Conservation (phyloP, 2,113 vertebrate genomes). For the Noturus placidus region DNA sequence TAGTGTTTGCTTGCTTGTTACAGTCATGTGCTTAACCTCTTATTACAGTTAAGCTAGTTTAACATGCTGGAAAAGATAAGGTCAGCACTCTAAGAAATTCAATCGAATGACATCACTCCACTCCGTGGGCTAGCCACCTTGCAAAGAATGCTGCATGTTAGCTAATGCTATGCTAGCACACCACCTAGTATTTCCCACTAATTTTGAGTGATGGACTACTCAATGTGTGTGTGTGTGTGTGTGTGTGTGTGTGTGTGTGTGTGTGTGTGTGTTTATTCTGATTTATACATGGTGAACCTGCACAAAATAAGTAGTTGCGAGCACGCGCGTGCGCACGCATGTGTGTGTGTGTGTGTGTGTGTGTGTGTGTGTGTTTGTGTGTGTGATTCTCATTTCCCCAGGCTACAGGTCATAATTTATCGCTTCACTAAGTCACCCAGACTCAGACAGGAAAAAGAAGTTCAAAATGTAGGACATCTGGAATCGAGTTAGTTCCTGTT, state of each 20-base stretch:
- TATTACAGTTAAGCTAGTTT: no score
- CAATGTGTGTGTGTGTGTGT: neutral
- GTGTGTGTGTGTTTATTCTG: neutral
- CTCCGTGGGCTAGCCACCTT: neutral
- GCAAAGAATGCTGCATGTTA: neutral
- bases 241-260: neutral
- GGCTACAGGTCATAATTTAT: neutral
- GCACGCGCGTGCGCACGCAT: conserved; percentile 9
- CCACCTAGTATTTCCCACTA: no score
- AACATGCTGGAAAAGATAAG: neutral
- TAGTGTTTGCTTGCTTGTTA: neutral
- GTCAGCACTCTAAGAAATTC: neutral
- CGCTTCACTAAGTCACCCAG: conserved; percentile 7
- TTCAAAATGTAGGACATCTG: no score
- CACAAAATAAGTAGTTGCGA: neutral
- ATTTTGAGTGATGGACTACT: neutral
- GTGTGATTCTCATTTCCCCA: conserved; percentile 9
- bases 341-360: neutral
- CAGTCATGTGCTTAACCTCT: neutral
- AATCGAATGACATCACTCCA: neutral
- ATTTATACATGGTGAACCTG: neutral
- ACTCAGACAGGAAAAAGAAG: conserved; percentile 10
- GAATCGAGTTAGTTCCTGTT: no score
- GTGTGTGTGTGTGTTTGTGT: conserved; percentile 6
- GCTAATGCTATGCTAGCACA: neutral